Percentiles rank a stretch among this genome's conserved stretches.
Conservation (phyloP, 2,113 vertebrate genomes). For the Tachysurus vachellii region DNA sequence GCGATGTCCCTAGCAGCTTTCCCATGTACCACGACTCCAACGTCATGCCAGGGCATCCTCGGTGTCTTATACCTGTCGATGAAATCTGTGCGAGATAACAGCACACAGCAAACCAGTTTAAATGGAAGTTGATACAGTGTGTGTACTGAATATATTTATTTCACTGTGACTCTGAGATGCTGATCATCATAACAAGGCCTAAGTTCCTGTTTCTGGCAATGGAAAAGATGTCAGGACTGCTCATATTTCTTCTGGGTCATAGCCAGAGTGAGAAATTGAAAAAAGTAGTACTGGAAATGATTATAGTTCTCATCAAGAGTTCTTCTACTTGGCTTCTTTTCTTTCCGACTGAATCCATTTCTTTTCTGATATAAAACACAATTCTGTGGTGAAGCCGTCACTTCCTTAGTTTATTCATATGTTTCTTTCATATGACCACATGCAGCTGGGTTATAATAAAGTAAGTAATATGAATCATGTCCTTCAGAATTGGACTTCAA, state of each 20-base stretch:
- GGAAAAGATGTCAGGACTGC: constrained; percentile 20
- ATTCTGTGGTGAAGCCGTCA: neutral
- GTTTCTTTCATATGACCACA: constrained; percentile 17
- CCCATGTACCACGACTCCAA: constrained; percentile 49
- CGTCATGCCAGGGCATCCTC: constrained; percentile 57
- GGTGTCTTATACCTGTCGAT: constrained; percentile 56
- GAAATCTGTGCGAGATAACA: constrained; percentile 52
- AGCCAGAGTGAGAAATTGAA: constrained; percentile 44
- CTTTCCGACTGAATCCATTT: neutral
- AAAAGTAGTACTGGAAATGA: constrained; percentile 55
- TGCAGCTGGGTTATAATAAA: constrained; percentile 36
- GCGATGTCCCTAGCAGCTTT: constrained; percentile 46
- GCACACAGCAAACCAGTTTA: constrained; percentile 50
- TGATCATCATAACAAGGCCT: constrained; percentile 30
- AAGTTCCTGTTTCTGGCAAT: constrained; percentile 47
- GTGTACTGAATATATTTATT: constrained; percentile 20
- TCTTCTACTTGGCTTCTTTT: neutral
- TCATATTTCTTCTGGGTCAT: constrained; percentile 43
- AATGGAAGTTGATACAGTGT: constrained; percentile 12
- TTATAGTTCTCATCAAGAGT: constrained; percentile 16
- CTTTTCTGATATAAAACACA: neutral
- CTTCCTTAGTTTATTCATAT: neutral
- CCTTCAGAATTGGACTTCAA: constrained; percentile 61
- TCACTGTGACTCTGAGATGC: neutral
- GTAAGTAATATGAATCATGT: constrained; percentile 61